These are phyloP conservation scores for Bolborhynchus lineola DNA, from an alignment of 2,113 vertebrate species.

Conservation along the genomic window DNA sequence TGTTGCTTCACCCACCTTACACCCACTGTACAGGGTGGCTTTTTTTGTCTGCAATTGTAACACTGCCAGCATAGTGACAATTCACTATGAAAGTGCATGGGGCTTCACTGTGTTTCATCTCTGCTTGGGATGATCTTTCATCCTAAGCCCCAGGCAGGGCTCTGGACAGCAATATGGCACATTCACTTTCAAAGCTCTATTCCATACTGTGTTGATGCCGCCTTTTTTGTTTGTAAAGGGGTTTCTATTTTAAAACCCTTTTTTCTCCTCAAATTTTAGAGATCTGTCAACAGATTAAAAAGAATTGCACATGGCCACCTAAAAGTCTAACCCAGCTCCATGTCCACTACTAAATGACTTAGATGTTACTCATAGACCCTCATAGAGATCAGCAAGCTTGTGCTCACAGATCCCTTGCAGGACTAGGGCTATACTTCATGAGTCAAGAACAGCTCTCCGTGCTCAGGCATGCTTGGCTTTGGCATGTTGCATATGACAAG, in stretches of 20 bases:
- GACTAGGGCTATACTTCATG: background rate
- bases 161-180: background rate
- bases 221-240: background rate
- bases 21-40: background rate
- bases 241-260: background rate
- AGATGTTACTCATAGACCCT: background rate
- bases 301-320: background rate
- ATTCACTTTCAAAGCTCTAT: background rate
- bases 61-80: background rate
- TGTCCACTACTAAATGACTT: background rate
- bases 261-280: background rate
- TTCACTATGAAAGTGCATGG: background rate
- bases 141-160: background rate
- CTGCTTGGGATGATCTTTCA: background rate
- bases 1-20: background rate
- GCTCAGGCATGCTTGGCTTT: slow-evolving; percentile 20
- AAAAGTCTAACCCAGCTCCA: background rate
- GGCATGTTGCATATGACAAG: background rate
- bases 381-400: background rate
- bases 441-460: background rate
- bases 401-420: background rate
- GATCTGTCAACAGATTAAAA: background rate
- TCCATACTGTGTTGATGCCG: background rate
- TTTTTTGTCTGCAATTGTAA: background rate
- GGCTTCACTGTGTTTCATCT: background rate